Conservation (phyloP, 2,888 invertebrate species). For the Scrobipalpa costella region DNA sequence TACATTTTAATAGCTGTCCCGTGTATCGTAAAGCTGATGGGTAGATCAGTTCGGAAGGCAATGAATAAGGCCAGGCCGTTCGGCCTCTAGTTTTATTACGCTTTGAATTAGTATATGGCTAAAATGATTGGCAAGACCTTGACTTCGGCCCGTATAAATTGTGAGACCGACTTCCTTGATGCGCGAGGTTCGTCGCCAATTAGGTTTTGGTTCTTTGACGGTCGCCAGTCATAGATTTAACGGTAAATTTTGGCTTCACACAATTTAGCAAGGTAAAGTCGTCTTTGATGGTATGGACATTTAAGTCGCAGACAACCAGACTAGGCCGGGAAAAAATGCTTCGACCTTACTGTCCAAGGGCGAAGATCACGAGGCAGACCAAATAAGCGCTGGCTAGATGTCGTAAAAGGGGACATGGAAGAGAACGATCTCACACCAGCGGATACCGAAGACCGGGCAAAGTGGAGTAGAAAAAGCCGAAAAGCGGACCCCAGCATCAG, state of each 20-base stretch:
- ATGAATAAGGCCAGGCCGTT: constrained; percentile 55
- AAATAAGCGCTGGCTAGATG: too few relatives aligned
- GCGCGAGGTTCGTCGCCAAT: constrained; percentile 67
- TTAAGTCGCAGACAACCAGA: too few relatives aligned
- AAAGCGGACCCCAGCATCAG: too few relatives aligned
- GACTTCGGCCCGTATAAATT: constrained; percentile 75
- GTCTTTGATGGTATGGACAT: too few relatives aligned
- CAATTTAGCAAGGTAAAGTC: neutral
- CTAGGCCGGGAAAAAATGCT: too few relatives aligned
- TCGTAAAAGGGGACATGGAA: too few relatives aligned
- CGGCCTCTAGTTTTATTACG: constrained; percentile 71
- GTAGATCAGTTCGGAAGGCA: constrained; percentile 36
- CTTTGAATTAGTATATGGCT: constrained; percentile 71
- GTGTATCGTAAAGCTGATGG: constrained; percentile 18
- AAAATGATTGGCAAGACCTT: constrained; percentile 75
- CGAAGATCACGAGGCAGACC: too few relatives aligned
- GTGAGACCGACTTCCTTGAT: constrained; percentile 74
- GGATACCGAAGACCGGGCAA: too few relatives aligned
- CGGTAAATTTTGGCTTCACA: constrained; percentile 5
- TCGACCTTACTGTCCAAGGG: too few relatives aligned
- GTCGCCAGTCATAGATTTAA: constrained; percentile 5
- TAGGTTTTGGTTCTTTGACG: constrained; percentile 48
- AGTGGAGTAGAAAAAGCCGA: too few relatives aligned
- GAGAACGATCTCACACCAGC: too few relatives aligned
- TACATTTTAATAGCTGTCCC: too few relatives aligned